These are phyloP conservation scores for Picathartes gymnocephalus DNA, from an alignment of 2,113 vertebrate genomes.

Conservation along the genomic window DNA sequence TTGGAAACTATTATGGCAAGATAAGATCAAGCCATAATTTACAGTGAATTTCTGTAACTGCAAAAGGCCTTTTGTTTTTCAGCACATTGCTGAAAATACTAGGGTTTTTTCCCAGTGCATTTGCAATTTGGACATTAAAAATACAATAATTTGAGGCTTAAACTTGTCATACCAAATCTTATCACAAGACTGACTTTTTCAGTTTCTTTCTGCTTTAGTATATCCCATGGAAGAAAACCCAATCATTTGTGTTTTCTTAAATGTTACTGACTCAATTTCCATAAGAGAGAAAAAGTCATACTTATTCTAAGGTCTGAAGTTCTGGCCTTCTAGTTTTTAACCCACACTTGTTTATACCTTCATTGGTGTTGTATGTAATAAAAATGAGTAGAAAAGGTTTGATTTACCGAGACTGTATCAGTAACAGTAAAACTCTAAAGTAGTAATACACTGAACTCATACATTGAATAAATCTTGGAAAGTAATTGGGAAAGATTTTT, in stretches of 20 bases:
- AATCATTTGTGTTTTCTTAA: slow-evolving; percentile 29
- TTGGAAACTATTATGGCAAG: neutral
- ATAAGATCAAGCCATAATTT: neutral
- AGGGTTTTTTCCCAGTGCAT: neutral
- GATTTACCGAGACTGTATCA: neutral
- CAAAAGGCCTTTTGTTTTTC: neutral
- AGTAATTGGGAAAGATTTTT: neutral
- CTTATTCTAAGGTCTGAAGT: neutral
- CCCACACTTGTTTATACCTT: neutral
- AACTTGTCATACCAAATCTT: neutral
- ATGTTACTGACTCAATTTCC: neutral
- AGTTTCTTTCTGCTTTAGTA: neutral
- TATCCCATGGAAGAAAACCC: neutral
- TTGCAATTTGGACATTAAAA: neutral
- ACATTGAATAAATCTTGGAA: neutral
- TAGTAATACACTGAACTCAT: neutral
- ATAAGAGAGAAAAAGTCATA: slow-evolving; percentile 4
- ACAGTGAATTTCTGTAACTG: neutral
- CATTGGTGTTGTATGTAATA: neutral
- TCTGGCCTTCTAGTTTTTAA: neutral
- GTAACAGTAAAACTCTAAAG: neutral
- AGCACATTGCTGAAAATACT: neutral
- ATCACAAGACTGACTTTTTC: neutral
- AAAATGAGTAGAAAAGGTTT: neutral
- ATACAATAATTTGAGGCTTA: neutral